Conservation (phyloP, 2,888 invertebrate genomes). For the Melikaiella ostensackeni region DNA sequence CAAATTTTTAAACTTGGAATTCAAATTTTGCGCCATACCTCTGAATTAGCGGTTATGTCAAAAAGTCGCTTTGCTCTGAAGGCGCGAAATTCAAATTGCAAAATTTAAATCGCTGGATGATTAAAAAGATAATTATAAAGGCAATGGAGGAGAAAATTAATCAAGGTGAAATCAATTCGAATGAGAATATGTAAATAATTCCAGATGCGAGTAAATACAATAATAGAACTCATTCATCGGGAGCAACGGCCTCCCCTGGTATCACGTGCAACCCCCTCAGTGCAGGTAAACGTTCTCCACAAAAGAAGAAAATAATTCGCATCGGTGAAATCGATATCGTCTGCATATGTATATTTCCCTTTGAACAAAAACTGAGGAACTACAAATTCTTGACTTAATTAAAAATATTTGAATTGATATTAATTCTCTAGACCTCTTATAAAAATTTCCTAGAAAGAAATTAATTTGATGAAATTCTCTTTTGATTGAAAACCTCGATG, state of each 20-base stretch:
- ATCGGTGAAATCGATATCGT: constrained; percentile 60
- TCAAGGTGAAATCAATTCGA: not conserved
- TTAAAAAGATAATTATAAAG: not conserved
- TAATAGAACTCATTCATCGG: constrained; percentile 26
- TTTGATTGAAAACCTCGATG: not conserved
- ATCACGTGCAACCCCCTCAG: constrained; percentile 23
- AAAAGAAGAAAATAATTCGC: constrained; percentile 62
- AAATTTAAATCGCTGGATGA: not conserved
- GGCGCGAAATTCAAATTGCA: not conserved
- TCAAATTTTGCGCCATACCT: not conserved
- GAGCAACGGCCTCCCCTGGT: constrained; percentile 21
- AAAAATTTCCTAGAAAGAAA: not conserved
- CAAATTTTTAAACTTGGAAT: no score
- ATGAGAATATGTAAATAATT: not conserved
- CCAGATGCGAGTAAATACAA: not conserved
- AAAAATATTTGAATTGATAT: no score
- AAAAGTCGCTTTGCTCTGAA: not conserved
- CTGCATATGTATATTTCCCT: not conserved
- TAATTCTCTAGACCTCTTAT: not conserved
- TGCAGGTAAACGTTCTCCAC: constrained; percentile 59
- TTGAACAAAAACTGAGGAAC: not conserved
- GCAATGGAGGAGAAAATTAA: not conserved
- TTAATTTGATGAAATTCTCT: not conserved
- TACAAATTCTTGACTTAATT: no score
- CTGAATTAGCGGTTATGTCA: not conserved